Conservation (phyloP, 2,888 invertebrate genomes). For the Xylota sylvarum region DNA sequence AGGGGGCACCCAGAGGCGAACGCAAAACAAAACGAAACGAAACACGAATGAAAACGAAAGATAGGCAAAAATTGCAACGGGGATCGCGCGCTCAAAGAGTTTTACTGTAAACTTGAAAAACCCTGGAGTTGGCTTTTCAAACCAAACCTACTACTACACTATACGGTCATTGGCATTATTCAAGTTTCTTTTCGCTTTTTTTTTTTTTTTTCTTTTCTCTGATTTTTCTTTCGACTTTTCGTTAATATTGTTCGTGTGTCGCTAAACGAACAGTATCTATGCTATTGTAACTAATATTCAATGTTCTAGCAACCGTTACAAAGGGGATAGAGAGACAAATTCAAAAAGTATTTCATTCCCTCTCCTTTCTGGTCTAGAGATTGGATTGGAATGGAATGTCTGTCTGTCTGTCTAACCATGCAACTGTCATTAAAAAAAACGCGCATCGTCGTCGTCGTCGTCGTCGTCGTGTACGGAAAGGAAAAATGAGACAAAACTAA, state of each 20-base stretch:
- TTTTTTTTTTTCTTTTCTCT: not conserved
- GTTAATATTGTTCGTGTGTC: too few species aligned
- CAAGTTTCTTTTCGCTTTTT: slow-evolving; percentile 16
- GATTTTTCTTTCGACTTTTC: not conserved
- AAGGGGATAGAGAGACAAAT: not conserved
- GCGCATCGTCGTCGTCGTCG: too few species aligned
- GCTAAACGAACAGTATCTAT: slow-evolving; percentile 1
- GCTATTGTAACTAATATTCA: not conserved
- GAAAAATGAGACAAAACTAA: not conserved
- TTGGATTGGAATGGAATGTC: slow-evolving; percentile 16
- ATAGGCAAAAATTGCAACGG: slow-evolving; percentile 7
- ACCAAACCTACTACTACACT: not conserved
- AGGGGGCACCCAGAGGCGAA: not conserved
- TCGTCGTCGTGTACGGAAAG: not conserved
- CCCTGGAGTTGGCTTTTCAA: not conserved
- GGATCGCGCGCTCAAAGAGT: not conserved
- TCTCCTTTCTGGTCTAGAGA: not conserved
- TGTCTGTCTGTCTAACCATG: not conserved
- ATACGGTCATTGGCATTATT: slow-evolving; percentile 39
- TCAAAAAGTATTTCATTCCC: slow-evolving; percentile 2
- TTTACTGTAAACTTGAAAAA: not conserved
- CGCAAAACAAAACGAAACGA: too few species aligned
- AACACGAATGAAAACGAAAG: not conserved
- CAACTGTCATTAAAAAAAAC: not conserved
- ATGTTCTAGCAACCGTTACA: slow-evolving; percentile 18